Evolutionary conservation across 2,113 vertebrate genomes (phyloP), one percentile per base, ranked within the genome.

Genomic region (Bambusicola thoracicus): DNA sequence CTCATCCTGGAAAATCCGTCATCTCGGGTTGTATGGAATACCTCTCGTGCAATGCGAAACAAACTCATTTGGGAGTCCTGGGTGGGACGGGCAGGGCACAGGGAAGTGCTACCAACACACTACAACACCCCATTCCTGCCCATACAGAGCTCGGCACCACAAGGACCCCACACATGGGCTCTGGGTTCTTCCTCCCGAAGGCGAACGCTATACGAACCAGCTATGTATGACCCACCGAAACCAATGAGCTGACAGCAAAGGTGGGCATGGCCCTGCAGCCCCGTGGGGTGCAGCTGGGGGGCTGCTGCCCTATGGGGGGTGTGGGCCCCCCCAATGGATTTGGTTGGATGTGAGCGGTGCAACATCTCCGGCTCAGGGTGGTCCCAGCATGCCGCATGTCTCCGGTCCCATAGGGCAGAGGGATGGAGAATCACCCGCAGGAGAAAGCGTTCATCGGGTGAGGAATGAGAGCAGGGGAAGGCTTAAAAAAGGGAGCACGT

Each of bases 101-200:
- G 17, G 86, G 92, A 29, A 25, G 85, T 61, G 89, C 48, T 84
- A 75, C 88, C 2, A 0, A 84, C 76, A 51, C 61, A 44, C 86
- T 13, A 46, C 32, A 29, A 0, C 0, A 0, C 29, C 38, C 78
- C n/a, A 34, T 73, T 67, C 59, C 89, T 1, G 0, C 32, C 68
- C 11, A 0, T 1, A 27, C 67, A 32, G 44, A 72, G 14, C 6
- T 8, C 48, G 59, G 65, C 62, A 15, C 32, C 53, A 22, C 25
- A 32, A 38, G 58, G 58, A 63, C 2, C 13, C 0, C 0, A 30
- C 25, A 10, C 6, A 13, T 43, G 8, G 18, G 69, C 40, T 66
- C 63, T 0, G 0, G 12, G 38, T 32, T 49, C 3, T 0, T 15
- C 69, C 66, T 69, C 69, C 88, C 22, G 8, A 61, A 76, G 56